Percentiles rank a stretch among this genome's conserved stretches.
Evolutionary conservation across 2,888 invertebrate species (phyloP).

Genomic region (Diarsia mendica): DNA sequence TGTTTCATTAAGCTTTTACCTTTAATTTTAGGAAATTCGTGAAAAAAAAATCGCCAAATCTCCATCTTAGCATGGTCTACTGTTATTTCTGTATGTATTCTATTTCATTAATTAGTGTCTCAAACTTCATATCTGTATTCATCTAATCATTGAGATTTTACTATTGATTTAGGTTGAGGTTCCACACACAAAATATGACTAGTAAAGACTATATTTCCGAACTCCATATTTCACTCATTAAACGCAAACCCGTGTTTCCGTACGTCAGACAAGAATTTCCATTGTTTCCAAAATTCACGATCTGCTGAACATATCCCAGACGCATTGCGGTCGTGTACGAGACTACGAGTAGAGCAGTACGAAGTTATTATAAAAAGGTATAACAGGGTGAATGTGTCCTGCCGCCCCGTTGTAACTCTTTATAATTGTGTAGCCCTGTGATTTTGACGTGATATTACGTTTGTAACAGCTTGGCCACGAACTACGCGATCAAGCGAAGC

Average conservation of each 20-base stretch:
- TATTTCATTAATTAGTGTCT: not conserved
- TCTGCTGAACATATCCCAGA: slow-evolving; percentile 17
- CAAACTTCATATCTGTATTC: not conserved
- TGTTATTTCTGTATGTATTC: not conserved
- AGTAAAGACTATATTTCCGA: not conserved
- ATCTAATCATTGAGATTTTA: too few species aligned
- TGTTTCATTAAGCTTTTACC: too few species aligned
- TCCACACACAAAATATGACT: not conserved
- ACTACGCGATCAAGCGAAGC: not conserved
- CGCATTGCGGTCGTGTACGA: slow-evolving; percentile 27
- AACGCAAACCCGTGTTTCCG: slow-evolving; percentile 4
- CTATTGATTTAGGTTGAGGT: not conserved
- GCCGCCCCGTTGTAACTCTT: slow-evolving; percentile 21
- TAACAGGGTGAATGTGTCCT: slow-evolving; percentile 42
- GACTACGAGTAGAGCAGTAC: slow-evolving; percentile 7
- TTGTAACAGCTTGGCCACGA: not conserved
- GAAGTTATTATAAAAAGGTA: slow-evolving; percentile 44
- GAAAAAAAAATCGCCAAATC: not conserved
- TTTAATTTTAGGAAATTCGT: not conserved
- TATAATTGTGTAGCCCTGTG: slow-evolving; percentile 29
- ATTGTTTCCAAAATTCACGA: slow-evolving; percentile 24
- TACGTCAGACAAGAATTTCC: slow-evolving; percentile 2
- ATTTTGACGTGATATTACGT: slow-evolving; percentile 29
- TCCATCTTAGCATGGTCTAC: not conserved
- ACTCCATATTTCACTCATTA: slow-evolving; percentile 3